Evolutionary conservation across 1,140 invertebrate genomes (phyloP).

Genomic region (Heliconius congener): DNA sequence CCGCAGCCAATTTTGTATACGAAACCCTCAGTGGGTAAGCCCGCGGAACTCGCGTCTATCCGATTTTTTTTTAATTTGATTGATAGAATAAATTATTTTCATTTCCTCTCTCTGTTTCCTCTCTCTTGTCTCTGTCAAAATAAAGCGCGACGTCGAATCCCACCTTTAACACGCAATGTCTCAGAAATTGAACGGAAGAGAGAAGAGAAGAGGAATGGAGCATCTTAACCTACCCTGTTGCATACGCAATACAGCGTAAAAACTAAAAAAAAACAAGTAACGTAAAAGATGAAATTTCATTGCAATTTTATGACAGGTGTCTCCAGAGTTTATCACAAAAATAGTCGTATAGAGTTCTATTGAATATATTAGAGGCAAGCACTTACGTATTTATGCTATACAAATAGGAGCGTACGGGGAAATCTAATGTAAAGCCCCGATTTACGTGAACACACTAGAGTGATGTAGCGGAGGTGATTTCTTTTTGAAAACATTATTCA

Average conservation of each 20-base stretch:
- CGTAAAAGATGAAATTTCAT: not conserved
- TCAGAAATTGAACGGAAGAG: not conserved
- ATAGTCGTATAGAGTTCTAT: not conserved
- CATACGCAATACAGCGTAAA: not conserved
- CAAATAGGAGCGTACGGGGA: not conserved
- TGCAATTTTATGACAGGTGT: not conserved
- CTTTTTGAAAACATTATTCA: conserved; percentile 1
- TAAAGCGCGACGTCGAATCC: no score
- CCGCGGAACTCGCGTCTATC: no score
- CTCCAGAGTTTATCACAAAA: not conserved
- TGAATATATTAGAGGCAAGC: not conserved
- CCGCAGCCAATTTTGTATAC: no score
- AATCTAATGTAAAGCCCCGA: conserved; percentile 12
- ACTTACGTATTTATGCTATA: not conserved
- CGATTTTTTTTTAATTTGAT: no score
- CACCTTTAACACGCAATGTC: no score
- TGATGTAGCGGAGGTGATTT: not conserved
- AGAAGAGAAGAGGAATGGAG: not conserved
- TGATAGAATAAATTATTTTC: no score
- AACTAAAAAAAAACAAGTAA: not conserved
- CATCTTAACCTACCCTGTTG: not conserved
- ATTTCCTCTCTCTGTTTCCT: no score
- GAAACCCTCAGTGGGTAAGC: no score
- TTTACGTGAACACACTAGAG: not conserved
- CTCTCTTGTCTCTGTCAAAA: no score